These are phyloP conservation scores for Henricia sp. DNA, from an alignment of 53 echinoderm and acorn worm genomes.

Conservation along the genomic window DNA sequence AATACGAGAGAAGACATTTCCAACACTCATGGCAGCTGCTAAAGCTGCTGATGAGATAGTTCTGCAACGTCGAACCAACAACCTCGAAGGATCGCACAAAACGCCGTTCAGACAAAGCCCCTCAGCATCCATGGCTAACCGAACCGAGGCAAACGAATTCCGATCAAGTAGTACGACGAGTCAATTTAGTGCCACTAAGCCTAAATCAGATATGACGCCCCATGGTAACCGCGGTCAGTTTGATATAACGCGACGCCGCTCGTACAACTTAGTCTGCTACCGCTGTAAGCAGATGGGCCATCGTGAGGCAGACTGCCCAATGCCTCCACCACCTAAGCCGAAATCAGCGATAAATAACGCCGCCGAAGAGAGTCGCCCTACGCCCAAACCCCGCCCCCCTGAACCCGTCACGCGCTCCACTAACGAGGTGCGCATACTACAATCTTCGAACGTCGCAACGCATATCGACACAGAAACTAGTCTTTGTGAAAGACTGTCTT, in stretches of 20 bases:
- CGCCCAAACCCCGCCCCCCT: background rate
- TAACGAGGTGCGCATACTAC: background rate
- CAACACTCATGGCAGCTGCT: constrained; percentile 16
- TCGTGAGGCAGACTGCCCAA: constrained; percentile 15
- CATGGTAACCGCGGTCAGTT: too few relatives aligned
- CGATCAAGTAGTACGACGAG: background rate
- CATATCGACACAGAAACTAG: too few relatives aligned
- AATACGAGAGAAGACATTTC: constrained; percentile 41
- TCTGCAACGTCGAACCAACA: constrained; percentile 35
- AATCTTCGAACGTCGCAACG: too few relatives aligned
- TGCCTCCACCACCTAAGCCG: background rate
- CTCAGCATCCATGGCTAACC: background rate
- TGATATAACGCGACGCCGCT: background rate
- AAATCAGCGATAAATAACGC: background rate
- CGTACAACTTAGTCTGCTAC: constrained; percentile 30
- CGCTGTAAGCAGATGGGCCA: constrained; percentile 36
- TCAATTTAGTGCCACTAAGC: too few relatives aligned
- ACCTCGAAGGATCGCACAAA: background rate
- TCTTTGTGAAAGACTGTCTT: too few relatives aligned
- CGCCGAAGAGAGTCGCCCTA: background rate
- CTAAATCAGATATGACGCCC: too few relatives aligned
- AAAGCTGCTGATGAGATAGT: constrained; percentile 58
- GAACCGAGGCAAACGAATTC: background rate
- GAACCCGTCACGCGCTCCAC: background rate
- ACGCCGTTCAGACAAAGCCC: too few relatives aligned